Conservation (phyloP, 2,113 vertebrate genomes). For the Miniopterus natalensis region DNA sequence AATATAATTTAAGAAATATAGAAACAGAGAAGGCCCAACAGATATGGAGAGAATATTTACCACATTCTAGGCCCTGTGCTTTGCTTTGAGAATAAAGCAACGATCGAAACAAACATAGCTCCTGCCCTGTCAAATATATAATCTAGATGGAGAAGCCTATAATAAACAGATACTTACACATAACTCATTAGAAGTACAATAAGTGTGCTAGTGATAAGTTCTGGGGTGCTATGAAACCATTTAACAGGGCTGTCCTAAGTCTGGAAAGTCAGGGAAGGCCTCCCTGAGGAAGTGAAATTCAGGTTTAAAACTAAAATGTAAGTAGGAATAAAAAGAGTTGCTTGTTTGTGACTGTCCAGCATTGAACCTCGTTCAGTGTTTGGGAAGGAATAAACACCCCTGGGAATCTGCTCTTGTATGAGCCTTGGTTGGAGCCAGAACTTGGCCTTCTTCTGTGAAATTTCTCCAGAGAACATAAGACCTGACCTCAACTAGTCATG, state of each 20-base stretch:
- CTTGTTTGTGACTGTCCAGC: not conserved
- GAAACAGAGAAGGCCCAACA: not conserved
- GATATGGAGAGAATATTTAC: not conserved
- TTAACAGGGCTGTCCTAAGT: not conserved
- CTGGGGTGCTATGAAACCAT: not conserved
- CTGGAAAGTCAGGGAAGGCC: not conserved
- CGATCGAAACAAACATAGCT: not conserved
- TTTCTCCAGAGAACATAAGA: not conserved
- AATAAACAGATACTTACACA: not conserved
- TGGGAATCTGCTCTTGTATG: not conserved
- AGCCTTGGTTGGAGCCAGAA: not conserved
- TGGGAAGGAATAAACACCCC: not conserved
- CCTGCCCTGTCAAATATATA: not conserved
- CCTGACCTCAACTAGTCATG: not conserved
- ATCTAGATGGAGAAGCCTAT: conserved; percentile 13
- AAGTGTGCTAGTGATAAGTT: not conserved
- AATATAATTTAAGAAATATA: not conserved
- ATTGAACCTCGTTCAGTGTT: not conserved
- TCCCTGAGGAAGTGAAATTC: conserved; percentile 28
- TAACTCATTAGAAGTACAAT: not conserved
- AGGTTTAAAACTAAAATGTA: conserved; percentile 14
- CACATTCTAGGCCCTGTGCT: not conserved
- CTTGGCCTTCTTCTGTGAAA: not conserved
- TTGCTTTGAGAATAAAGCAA: conserved; percentile 25
- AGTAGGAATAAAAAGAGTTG: not conserved